Base-by-base conservation (phyloP, 2,797 vertebrate genomes). In the Tragelaphus oryx region DNA sequence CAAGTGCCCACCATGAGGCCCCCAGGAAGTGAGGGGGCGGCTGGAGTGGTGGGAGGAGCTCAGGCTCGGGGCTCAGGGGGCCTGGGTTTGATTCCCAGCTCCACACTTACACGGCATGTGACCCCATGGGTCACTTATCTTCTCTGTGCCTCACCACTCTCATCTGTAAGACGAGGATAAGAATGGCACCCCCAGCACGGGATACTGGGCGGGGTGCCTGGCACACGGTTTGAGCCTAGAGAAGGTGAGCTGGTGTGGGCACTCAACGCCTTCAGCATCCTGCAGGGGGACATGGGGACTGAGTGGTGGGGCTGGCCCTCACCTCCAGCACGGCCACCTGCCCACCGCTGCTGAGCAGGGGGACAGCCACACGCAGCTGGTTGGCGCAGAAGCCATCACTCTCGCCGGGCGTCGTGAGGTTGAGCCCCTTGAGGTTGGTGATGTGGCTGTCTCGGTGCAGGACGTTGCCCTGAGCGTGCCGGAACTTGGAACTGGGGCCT, bases 311-410 rank as follows among this genome's bases (percentile, higher is more conserved):
- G 18, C 30, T 8, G 48, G 46, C 30, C 37, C 89, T 48, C 16
- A 99, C 99, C 99, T 99, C 99, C 0, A 99, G 98, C 59, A 99
- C 3, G 0, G 99, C 99, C 5, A 99, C 99, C 98, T 99, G 99
- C 13, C 99, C 99, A 0, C 99, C 99, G 0, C 99, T 98, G 4
- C 99, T 99, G 96, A 99, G 98, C 94, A 99, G 98, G 0, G 99
- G 99, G 75, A 99, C 98, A 0, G 99, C 99, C 5, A 99, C 97
- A 0, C 96, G 98, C 57, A 98, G 98, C 17, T 62, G 96, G 98
- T 99, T 99, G 95, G 98, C 98, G 4, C 99, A 99, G 98, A 99
- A 99, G 93, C 99, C 99, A 0, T 99, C 99, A 0, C 99, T 98
- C 98, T 99, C 99, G 0, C 99, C 99, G 0, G 99, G 99, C 0